Evolutionary conservation across 2,113 vertebrate genomes (phyloP).

Genomic region (Telmatochromis bifrenatus): DNA sequence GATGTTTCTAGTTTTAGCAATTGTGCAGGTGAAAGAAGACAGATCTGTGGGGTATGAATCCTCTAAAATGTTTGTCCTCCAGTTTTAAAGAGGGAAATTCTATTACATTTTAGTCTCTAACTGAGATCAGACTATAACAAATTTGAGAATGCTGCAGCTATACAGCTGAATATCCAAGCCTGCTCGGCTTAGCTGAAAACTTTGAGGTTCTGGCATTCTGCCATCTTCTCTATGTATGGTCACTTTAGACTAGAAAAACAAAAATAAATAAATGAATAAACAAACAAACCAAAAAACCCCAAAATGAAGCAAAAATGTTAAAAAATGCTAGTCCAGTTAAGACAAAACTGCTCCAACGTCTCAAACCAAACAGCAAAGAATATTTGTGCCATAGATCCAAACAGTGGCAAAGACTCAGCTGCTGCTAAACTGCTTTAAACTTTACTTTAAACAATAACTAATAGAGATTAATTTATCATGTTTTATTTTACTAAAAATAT

Average conservation of each 20-base stretch:
- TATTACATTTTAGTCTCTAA: neutral
- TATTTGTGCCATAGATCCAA: neutral
- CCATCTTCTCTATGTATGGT: neutral
- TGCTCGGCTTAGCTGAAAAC: neutral
- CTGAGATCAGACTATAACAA: neutral
- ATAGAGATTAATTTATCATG: neutral
- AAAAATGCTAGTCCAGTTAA: neutral
- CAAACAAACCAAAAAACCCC: rapidly evolving
- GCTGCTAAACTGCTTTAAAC: neutral
- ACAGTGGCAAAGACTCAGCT: neutral
- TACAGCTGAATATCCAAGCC: neutral
- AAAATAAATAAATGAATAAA: neutral
- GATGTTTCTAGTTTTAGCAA: neutral
- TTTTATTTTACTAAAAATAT: neutral
- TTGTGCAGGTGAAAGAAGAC: neutral
- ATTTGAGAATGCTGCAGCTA: neutral
- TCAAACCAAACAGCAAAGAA: neutral
- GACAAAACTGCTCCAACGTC: neutral
- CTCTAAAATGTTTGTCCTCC: neutral
- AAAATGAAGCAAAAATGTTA: neutral
- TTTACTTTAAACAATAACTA: neutral
- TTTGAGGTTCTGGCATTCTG: neutral
- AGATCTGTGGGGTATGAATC: neutral
- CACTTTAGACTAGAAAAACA: neutral
- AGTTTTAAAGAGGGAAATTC: neutral